These are phyloP conservation scores for Nasonovia ribisnigri DNA, from an alignment of 2,888 invertebrate genomes.

Conservation along the genomic window DNA sequence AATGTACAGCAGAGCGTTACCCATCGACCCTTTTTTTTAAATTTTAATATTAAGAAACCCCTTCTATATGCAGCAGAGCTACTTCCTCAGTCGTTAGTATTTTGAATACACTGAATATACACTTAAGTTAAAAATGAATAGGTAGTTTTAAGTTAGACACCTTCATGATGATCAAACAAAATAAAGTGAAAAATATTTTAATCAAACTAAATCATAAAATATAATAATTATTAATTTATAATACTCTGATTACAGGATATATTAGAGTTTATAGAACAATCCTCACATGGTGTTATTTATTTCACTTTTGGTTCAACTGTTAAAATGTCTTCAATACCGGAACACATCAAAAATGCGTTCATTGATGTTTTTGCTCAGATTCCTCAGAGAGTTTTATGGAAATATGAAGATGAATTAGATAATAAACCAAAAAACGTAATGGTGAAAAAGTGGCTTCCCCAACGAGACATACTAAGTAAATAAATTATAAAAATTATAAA, in stretches of 20 bases:
- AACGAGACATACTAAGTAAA: slow-evolving; percentile 12
- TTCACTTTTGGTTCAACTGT: slow-evolving; percentile 22
- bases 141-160: too few relatives aligned
- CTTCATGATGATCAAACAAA: too few relatives aligned
- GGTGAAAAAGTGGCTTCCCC: slow-evolving; percentile 26
- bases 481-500: not conserved
- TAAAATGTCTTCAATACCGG: not conserved
- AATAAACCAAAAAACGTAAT: not conserved
- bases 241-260: slow-evolving; percentile 1
- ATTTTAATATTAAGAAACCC: too few relatives aligned
- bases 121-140: too few relatives aligned
- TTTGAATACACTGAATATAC: too few relatives aligned
- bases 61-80: too few relatives aligned
- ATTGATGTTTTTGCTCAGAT: not conserved
- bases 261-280: not conserved
- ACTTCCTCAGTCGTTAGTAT: too few relatives aligned
- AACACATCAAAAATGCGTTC: not conserved
- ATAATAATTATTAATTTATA: too few relatives aligned
- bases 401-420: slow-evolving; percentile 17
- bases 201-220: too few relatives aligned
- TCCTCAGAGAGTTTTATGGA: slow-evolving; percentile 17
- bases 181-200: too few relatives aligned
- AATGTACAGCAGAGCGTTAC: too few relatives aligned
- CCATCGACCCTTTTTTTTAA: too few relatives aligned
- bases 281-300: slow-evolving; percentile 12